Conservation (phyloP, 2,797 vertebrate species). For the Coracias cyanogaster region DNA sequence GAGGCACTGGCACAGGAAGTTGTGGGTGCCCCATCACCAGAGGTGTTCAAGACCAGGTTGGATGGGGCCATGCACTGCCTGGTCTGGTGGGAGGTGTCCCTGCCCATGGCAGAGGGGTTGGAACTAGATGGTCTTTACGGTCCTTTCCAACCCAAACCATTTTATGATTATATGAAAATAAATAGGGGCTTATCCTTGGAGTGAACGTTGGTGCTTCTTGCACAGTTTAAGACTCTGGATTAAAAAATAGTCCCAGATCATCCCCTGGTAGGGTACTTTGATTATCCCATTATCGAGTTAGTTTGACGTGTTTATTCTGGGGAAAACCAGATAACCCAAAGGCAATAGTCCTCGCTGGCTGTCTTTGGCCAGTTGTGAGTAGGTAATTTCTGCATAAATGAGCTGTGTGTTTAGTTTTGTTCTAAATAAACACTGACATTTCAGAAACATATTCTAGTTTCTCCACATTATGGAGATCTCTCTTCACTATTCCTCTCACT, state of each 20-base stretch:
- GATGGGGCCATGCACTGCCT: no score
- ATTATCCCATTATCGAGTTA: accelerated
- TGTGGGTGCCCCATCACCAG: not conserved
- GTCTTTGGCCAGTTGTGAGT: not conserved
- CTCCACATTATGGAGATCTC: not conserved
- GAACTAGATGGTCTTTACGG: no score
- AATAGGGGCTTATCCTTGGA: not conserved
- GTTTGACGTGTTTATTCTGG: not conserved
- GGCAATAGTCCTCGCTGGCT: accelerated
- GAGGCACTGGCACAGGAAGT: not conserved
- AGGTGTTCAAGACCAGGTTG: not conserved
- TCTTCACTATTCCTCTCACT: not conserved
- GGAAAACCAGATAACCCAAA: not conserved
- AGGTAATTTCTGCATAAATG: not conserved
- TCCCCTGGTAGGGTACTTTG: not conserved
- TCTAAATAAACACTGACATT: not conserved
- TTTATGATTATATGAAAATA: not conserved
- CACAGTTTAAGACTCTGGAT: not conserved
- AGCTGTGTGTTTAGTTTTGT: not conserved
- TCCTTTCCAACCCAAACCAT: not conserved
- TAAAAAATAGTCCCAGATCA: not conserved
- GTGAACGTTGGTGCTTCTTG: not conserved
- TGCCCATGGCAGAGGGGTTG: not conserved
- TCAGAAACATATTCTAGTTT: not conserved
- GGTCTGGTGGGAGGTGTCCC: not conserved